Percentiles rank a stretch among this genome's conserved stretches.
phyloP scores from a whole-genome alignment of 2,888 invertebrate genomes.

The Monopis laevigella region DNA sequence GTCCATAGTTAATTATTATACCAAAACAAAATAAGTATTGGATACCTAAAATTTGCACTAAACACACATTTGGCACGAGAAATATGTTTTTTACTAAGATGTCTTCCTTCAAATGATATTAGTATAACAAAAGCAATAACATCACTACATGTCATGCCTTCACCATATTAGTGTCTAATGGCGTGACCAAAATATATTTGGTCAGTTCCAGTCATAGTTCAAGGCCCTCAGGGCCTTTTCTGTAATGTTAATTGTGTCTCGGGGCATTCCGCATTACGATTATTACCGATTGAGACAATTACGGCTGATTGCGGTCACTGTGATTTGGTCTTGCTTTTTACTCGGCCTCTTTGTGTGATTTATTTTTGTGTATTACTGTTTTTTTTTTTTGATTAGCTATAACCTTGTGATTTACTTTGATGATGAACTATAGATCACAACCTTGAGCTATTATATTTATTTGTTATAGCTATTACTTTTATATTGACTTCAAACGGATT shows the following conservation, averaged over 20 bases:
- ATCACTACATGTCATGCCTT: conserved; percentile 34
- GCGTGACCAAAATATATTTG: conserved; percentile 43
- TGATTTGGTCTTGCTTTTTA: conserved; percentile 5
- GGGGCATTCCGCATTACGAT: conserved; percentile 28
- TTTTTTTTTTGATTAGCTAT: conserved; percentile 10
- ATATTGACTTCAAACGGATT: too few relatives aligned
- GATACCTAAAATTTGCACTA: too few relatives aligned
- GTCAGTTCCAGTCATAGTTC: conserved; percentile 42
- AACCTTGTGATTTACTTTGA: conserved; percentile 6
- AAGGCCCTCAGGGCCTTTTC: conserved; percentile 29
- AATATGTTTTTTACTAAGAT: too few relatives aligned
- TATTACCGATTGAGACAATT: conserved; percentile 45
- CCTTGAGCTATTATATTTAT: background rate
- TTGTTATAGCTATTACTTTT: too few relatives aligned
- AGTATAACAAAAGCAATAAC: too few relatives aligned
- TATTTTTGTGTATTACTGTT: conserved; percentile 1
- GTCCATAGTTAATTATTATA: too few relatives aligned
- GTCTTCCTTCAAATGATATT: too few relatives aligned
- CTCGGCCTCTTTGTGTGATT: background rate
- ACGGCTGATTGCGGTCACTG: conserved; percentile 38
- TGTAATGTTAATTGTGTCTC: conserved; percentile 49
- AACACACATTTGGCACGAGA: too few relatives aligned
- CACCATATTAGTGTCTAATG: conserved; percentile 38
- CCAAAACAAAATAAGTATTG: too few relatives aligned
- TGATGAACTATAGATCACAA: background rate